These are phyloP conservation scores for Rhodeus uyekii DNA, from an alignment of 2,797 vertebrate genomes.

Conservation along the genomic window DNA sequence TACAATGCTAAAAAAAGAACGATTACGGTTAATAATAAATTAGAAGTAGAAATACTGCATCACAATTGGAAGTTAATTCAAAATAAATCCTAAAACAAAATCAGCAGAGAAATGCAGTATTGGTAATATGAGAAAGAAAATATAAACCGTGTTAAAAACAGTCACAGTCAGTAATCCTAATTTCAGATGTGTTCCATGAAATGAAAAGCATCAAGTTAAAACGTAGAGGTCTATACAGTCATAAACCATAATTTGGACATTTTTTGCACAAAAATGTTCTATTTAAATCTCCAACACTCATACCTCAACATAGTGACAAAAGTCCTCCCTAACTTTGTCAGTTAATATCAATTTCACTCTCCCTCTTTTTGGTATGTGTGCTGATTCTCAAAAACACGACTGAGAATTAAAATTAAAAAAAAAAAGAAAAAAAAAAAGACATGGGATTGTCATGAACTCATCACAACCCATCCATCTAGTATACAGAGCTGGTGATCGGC, in stretches of 20 bases:
- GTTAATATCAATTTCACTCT: background rate
- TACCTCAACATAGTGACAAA: background rate
- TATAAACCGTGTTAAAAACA: slow-evolving; percentile 53
- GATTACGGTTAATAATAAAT: slow-evolving; percentile 58
- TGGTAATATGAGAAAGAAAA: slow-evolving; percentile 35
- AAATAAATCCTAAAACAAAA: slow-evolving; percentile 52
- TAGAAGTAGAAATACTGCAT: slow-evolving; percentile 61
- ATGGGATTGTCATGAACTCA: background rate
- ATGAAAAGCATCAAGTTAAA: slow-evolving; percentile 35
- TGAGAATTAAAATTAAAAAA: background rate
- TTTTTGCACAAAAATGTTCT: slow-evolving; percentile 2
- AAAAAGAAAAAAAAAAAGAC: background rate
- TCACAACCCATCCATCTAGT: background rate
- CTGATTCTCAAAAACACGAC: background rate
- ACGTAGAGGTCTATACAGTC: slow-evolving; percentile 3
- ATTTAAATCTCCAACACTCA: background rate
- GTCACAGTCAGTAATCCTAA: slow-evolving; percentile 64
- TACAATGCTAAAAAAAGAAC: slow-evolving; percentile 55
- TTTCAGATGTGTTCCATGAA: slow-evolving; percentile 46
- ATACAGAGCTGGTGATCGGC: slow-evolving; percentile 34
- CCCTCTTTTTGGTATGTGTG: slow-evolving; percentile 12
- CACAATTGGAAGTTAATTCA: slow-evolving; percentile 55
- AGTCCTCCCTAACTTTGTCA: background rate
- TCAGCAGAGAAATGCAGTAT: slow-evolving; percentile 53
- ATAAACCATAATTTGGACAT: background rate